phyloP scores from a whole-genome alignment of 2,797 vertebrate genomes.

The Oreochromis grahami region DNA sequence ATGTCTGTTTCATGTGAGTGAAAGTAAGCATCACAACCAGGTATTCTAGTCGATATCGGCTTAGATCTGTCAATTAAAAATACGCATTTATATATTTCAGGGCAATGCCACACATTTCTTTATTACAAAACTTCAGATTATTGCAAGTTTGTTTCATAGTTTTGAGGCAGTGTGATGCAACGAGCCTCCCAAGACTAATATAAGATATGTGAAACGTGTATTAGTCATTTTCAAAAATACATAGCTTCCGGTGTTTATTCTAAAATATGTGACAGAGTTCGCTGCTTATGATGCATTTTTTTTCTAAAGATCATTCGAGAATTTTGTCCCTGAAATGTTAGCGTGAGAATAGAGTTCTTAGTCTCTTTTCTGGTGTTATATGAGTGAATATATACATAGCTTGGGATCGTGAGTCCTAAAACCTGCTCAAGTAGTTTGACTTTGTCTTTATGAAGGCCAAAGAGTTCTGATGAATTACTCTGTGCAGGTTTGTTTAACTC shows the following conservation, averaged over 20 bases:
- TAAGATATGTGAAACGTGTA: rapidly evolving
- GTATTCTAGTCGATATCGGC: rapidly evolving
- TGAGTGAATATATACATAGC: neutral
- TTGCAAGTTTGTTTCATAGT: neutral
- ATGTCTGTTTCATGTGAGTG: neutral
- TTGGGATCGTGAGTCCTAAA: neutral
- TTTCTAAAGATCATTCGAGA: neutral
- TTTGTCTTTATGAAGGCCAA: constrained; percentile 43
- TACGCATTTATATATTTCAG: neutral
- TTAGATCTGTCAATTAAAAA: neutral
- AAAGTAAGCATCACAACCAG: neutral
- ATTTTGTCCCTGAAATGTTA: neutral
- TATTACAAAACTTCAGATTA: neutral
- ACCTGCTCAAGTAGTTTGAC: constrained; percentile 23
- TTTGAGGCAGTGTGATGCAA: neutral
- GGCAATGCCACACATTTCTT: neutral
- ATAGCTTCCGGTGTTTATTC: neutral
- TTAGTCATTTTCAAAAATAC: neutral
- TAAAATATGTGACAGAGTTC: neutral
- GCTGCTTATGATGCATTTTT: neutral
- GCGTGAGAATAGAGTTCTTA: neutral
- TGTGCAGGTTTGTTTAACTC: constrained; percentile 52
- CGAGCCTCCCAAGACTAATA: neutral
- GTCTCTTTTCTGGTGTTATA: neutral
- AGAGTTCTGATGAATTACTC: constrained; percentile 38